Conservation (phyloP, 2,888 invertebrate species). For the Idaea biselata region DNA sequence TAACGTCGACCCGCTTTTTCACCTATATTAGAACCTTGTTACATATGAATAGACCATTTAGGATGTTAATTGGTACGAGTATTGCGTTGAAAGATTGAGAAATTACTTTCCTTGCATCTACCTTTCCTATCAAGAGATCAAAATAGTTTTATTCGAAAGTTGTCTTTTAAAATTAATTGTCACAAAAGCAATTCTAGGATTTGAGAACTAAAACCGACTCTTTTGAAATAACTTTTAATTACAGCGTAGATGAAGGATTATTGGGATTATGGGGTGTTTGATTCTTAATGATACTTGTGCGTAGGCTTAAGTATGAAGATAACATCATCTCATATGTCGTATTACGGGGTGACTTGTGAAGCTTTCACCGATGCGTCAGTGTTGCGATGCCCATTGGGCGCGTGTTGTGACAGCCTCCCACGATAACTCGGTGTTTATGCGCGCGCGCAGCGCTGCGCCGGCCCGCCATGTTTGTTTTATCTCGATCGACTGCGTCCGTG, state of each 20-base stretch:
- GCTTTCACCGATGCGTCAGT: constrained; percentile 74
- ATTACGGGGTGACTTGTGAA: constrained; percentile 63
- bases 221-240: not conserved
- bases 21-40: constrained; percentile 67
- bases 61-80: constrained; percentile 57
- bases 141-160: constrained; percentile 3
- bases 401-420: constrained; percentile 80
- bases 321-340: constrained; percentile 61
- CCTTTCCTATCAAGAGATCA: constrained; percentile 27
- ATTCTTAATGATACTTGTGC: constrained; percentile 53
- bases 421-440: constrained; percentile 75
- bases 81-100: constrained; percentile 46
- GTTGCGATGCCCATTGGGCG: constrained; percentile 56
- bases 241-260: not conserved
- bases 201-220: not conserved
- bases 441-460: constrained; percentile 54
- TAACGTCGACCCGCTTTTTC: constrained; percentile 63
- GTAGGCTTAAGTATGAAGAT: constrained; percentile 69
- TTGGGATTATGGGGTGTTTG: constrained; percentile 25
- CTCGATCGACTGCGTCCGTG: constrained; percentile 73
- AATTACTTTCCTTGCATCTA: constrained; percentile 37
- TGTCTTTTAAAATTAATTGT: not conserved
- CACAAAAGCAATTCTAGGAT: not conserved
- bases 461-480: constrained; percentile 79
- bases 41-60: constrained; percentile 67